phyloP scores from a whole-genome alignment of 2,797 vertebrate genomes.

The Threskiornis aethiopicus region DNA sequence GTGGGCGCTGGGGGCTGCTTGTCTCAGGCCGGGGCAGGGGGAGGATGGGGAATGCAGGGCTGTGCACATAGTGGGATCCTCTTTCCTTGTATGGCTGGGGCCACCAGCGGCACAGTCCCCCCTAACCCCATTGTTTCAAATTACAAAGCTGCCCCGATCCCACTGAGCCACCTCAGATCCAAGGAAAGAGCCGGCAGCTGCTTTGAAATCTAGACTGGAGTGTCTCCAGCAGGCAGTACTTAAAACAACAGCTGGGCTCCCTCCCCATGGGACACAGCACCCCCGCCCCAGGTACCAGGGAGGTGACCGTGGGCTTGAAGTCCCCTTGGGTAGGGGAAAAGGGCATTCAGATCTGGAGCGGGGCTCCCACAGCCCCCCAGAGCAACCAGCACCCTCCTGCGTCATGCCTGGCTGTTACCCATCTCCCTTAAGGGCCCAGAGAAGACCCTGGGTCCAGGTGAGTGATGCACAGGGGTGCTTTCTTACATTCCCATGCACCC shows the following conservation, averaged over 20 bases:
- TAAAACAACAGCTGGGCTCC: constrained; percentile 51
- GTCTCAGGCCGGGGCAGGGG: not conserved
- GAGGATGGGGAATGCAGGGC: not conserved
- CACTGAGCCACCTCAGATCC: constrained; percentile 39
- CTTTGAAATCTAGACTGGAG: constrained; percentile 64
- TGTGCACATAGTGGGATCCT: not conserved
- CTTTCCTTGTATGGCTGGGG: not conserved
- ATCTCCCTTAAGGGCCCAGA: not conserved
- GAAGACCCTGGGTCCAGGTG: not conserved
- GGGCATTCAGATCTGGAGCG: not conserved
- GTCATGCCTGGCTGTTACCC: accelerated
- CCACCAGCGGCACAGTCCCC: accelerated
- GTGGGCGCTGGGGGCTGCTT: not conserved
- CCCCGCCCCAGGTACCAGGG: not conserved
- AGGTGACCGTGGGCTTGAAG: not conserved
- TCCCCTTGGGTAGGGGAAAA: not conserved
- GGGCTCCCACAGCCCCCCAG: not conserved
- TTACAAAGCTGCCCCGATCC: constrained; percentile 49
- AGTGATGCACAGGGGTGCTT: not conserved
- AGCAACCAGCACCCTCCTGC: not conserved
- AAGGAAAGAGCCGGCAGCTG: not conserved
- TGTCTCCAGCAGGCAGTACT: constrained; percentile 10
- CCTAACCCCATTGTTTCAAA: constrained; percentile 54
- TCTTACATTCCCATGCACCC: not conserved
- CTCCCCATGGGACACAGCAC: not conserved